Evolutionary conservation across 2,113 vertebrate genomes (phyloP).

Genomic region (Corythaeola cristata): DNA sequence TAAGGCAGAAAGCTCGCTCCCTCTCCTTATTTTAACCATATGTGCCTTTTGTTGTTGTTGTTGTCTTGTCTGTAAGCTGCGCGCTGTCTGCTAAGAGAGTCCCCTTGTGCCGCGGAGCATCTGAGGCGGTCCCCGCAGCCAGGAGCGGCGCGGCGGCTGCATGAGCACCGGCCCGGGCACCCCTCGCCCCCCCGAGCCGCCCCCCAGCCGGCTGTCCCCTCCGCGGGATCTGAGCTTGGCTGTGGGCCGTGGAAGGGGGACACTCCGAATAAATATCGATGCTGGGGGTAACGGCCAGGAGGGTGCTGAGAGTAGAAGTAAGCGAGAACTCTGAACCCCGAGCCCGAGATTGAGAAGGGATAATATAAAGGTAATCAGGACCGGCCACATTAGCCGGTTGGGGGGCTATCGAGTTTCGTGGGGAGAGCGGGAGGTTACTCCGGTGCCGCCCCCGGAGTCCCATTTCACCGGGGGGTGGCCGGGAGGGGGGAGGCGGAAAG

Average conservation of each 20-base stretch:
- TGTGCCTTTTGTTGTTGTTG: constrained; percentile 64
- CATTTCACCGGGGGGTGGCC: not conserved
- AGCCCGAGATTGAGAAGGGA: not conserved
- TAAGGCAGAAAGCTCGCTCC: constrained; percentile 27
- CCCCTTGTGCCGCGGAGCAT: not conserved
- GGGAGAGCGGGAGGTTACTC: not conserved
- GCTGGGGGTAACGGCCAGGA: not conserved
- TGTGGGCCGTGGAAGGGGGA: not conserved
- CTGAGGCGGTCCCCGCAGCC: not conserved
- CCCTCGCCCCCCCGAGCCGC: accelerated
- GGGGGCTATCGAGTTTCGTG: not conserved
- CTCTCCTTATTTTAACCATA: constrained; percentile 63
- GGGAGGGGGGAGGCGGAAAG: not conserved
- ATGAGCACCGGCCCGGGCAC: not conserved
- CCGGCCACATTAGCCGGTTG: not conserved
- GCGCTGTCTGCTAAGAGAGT: not conserved
- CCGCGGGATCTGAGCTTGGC: not conserved
- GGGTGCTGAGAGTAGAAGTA: not conserved
- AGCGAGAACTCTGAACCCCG: not conserved
- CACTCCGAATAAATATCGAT: not conserved
- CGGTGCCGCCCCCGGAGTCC: not conserved
- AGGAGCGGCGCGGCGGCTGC: not conserved
- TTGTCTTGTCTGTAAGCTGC: constrained; percentile 63
- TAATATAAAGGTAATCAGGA: not conserved
- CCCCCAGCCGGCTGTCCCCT: not conserved